phyloP scores from a whole-genome alignment of 2,797 vertebrate species.

The Rhinatrema bivittatum region DNA sequence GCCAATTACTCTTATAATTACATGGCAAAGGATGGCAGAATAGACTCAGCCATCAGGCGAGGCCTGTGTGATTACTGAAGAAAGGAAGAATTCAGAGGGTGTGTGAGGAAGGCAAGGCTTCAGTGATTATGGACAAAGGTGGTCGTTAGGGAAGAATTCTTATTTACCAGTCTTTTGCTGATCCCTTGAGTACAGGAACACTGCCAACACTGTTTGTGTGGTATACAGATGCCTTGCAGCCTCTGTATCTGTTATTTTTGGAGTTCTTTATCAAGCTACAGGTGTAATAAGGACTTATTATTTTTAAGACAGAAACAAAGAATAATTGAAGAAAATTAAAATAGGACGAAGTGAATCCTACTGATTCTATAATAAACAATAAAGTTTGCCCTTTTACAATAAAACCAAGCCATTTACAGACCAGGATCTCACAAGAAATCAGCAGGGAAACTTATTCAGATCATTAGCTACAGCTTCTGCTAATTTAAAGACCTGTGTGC shows the following conservation, averaged over 20 bases:
- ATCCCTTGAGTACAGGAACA: constrained; percentile 33
- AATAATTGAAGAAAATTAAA: constrained; percentile 21
- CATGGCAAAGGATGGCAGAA: constrained; percentile 54
- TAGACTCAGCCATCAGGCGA: constrained; percentile 58
- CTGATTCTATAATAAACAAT: constrained; percentile 24
- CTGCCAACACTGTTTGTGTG: constrained; percentile 29
- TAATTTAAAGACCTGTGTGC: too few species aligned
- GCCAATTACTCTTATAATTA: constrained; percentile 50
- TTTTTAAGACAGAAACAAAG: constrained; percentile 24
- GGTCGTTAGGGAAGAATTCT: constrained; percentile 35
- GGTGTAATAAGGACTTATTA: constrained; percentile 44
- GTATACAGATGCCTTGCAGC: constrained; percentile 36
- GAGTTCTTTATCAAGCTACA: constrained; percentile 35
- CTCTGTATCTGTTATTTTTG: constrained; percentile 30
- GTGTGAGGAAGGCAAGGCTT: constrained; percentile 50
- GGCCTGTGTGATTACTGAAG: constrained; percentile 67
- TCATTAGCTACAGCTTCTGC: constrained; percentile 49
- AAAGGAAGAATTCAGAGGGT: constrained; percentile 52
- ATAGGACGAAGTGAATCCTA: constrained; percentile 8
- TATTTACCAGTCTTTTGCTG: constrained; percentile 29
- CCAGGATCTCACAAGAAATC: constrained; percentile 40
- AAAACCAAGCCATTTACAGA: constrained; percentile 17
- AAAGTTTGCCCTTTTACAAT: too few species aligned
- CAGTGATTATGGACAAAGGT: constrained; percentile 45
- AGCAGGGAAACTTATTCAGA: constrained; percentile 41